Evolutionary conservation across 2,113 vertebrate genomes (phyloP), one percentile per base, ranked within the genome.

Genomic region (Stigmatopora nigra): DNA sequence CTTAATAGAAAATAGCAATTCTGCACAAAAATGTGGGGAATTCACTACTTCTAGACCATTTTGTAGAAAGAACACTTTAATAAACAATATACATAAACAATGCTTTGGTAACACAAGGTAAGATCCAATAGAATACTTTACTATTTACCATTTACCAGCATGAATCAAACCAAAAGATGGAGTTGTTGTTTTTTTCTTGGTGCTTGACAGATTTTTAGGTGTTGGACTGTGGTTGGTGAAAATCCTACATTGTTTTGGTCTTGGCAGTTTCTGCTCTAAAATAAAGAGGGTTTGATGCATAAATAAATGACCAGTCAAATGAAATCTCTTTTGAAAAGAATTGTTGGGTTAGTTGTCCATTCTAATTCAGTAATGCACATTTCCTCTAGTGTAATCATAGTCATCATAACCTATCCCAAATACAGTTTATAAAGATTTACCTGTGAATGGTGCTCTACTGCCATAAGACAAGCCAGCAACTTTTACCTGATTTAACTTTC

Each of bases 401-500:
- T 31, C 41, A 16, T 71, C 36, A 36, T 47, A 68, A 73, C 70
- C 64, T 66, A 67, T n/a, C 45, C 77, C 78, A 71, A 76, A 77
- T 64, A 46, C 65, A 77, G 75, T 82, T 85, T 38, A 44, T 78
- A 74, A 79, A 89, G 75, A 71, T 81, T 72, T 79, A 60, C 57
- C 75, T 84, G 85, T 88, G 78, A 83, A 56, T 61, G 63, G 61
- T 79, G 71, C 60, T 19, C 55, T 44, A 38, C 66, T 1, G 16
- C 63, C 13, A 16, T 62, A 45, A 66, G 57, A 72, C 68, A 70
- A 61, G 70, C 52, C 63, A 70, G 58, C 58, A 71, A 55, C 56
- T 60, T 71, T 53, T 12, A 25, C 63, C 70, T 79, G 76, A 86
- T 89, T 83, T 82, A 78, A 83, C 78, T 83, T 88, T 88, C 72